Evolutionary conservation across 2,797 vertebrate genomes (phyloP).

Genomic region (Tapirus indicus): DNA sequence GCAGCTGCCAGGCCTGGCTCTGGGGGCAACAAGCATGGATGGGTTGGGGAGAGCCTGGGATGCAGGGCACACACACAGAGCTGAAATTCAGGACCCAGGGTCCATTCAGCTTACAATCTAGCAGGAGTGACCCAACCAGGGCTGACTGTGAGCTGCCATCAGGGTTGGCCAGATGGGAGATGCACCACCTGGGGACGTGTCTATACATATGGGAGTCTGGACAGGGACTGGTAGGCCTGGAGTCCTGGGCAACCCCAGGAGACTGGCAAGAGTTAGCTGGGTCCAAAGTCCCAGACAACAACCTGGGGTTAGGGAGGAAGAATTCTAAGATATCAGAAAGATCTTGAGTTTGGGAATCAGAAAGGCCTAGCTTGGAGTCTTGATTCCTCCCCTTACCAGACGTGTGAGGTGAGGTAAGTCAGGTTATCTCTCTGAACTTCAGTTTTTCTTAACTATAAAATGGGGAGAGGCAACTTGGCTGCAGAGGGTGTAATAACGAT

Average conservation of each 20-base stretch:
- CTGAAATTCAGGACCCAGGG: not conserved
- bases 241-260: not conserved
- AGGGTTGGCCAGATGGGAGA: not conserved
- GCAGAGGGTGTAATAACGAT: not conserved
- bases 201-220: not conserved
- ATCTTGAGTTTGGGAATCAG: not conserved
- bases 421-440: not conserved
- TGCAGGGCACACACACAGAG: not conserved
- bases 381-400: not conserved
- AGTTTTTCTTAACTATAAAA: not conserved
- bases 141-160: not conserved
- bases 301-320: not conserved
- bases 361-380: not conserved
- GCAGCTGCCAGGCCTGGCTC: not conserved
- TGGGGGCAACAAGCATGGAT: not conserved
- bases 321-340: not conserved
- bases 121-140: not conserved
- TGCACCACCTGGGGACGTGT: not conserved
- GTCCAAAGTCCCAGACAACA: not conserved
- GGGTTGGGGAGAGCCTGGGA: not conserved
- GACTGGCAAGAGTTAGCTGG: not conserved
- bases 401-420: not conserved
- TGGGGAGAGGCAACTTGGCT: not conserved
- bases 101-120: not conserved
- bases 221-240: not conserved